These are phyloP conservation scores for Aphidius ervi DNA, from an alignment of 1,140 invertebrate species.

Conservation along the genomic window DNA sequence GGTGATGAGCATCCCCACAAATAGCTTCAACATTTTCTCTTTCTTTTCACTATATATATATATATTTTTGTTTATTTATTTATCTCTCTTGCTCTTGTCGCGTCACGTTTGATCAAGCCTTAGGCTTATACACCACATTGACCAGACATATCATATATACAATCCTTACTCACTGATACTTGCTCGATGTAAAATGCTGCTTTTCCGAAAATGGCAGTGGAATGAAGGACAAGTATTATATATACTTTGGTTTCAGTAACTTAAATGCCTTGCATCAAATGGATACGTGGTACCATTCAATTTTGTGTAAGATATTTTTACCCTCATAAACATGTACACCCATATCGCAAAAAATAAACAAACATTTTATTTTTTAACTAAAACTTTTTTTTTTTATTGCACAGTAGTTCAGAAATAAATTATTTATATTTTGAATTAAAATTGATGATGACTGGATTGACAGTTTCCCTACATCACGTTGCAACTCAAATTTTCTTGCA, in stretches of 20 bases:
- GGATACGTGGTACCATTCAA: conserved; percentile 22
- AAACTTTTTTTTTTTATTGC: conserved; percentile 5
- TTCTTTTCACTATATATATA: conserved; percentile 7
- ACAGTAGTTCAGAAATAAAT: not conserved
- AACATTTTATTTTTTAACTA: conserved; percentile 6
- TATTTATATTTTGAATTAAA: not conserved
- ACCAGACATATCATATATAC: no score
- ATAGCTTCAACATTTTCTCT: conserved; percentile 12
- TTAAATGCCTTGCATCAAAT: conserved; percentile 6
- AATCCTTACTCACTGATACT: not conserved
- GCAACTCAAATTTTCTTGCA: no score
- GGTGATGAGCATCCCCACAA: conserved; percentile 13
- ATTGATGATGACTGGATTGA: no score
- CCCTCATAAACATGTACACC: not conserved
- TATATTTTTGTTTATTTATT: conserved; percentile 11
- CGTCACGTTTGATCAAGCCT: no score
- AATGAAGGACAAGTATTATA: conserved; percentile 29
- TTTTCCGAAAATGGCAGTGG: conserved; percentile 34
- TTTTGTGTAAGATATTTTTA: conserved; percentile 22
- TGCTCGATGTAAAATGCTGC: conserved; percentile 28
- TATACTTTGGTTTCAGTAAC: conserved; percentile 6
- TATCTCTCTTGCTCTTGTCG: conserved; percentile 1
- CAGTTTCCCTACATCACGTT: no score
- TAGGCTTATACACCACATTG: no score
- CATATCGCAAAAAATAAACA: not conserved